Percentiles rank a stretch among this genome's conserved stretches.
These are phyloP conservation scores for Melinaea menophilus DNA, from an alignment of 2,888 invertebrate genomes.

Conservation along the genomic window DNA sequence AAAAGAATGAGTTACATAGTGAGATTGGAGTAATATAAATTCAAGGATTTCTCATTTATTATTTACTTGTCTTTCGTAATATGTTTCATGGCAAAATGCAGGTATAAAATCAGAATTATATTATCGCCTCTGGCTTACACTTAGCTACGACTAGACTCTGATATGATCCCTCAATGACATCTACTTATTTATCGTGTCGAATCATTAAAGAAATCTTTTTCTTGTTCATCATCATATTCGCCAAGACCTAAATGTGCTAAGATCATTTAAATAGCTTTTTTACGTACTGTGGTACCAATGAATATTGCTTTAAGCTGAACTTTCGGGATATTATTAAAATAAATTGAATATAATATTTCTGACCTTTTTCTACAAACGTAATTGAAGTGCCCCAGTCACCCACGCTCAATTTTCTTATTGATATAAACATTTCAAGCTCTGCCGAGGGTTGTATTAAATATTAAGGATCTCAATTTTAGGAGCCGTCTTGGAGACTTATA, in stretches of 20 bases:
- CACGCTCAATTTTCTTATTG: slow-evolving; percentile 23
- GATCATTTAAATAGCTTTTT: background rate
- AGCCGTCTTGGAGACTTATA: too few species aligned
- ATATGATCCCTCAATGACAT: too few species aligned
- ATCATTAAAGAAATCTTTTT: background rate
- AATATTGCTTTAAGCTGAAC: background rate
- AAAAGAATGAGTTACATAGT: too few species aligned
- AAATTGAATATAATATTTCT: slow-evolving; percentile 11
- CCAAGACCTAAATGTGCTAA: too few species aligned
- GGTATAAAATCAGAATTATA: too few species aligned
- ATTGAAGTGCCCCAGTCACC: slow-evolving; percentile 23
- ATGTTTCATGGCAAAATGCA: too few species aligned
- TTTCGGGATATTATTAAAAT: slow-evolving; percentile 5
- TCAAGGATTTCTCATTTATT: too few species aligned
- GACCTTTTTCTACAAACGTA: slow-evolving; percentile 17
- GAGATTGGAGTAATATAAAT: too few species aligned
- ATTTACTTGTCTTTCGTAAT: too few species aligned
- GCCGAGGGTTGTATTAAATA: slow-evolving; percentile 2
- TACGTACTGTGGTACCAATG: background rate
- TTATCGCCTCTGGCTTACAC: too few species aligned
- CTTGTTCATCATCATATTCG: background rate
- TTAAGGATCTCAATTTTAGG: background rate
- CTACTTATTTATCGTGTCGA: background rate
- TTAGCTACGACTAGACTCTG: too few species aligned
- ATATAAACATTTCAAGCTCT: slow-evolving; percentile 11